These are phyloP conservation scores for Perdix hodgsoniae DNA, from an alignment of 2,797 vertebrate species.

Conservation along the genomic window DNA sequence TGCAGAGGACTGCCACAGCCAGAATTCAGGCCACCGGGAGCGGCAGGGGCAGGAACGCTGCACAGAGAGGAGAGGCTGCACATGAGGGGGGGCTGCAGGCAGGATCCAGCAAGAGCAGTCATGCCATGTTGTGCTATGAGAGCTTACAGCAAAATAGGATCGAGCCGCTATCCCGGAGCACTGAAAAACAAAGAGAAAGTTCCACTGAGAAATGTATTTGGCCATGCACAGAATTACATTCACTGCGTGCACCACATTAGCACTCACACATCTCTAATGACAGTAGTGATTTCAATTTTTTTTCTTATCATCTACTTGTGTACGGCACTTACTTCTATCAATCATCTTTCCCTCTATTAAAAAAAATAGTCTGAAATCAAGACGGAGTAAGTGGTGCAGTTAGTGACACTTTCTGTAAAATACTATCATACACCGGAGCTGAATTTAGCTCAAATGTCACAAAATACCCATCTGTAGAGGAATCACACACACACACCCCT, in stretches of 20 bases:
- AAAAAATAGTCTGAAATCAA: background rate
- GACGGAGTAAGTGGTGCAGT: background rate
- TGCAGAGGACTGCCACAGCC: background rate
- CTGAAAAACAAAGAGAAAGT: background rate
- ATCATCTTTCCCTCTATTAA: background rate
- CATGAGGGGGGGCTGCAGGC: background rate
- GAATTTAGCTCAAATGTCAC: conserved; percentile 8
- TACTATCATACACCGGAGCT: background rate
- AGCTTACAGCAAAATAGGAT: background rate
- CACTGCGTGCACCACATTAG: background rate
- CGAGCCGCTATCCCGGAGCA: background rate
- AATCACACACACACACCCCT: background rate
- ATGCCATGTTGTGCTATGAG: background rate
- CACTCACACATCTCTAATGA: background rate
- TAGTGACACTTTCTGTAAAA: background rate
- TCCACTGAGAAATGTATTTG: background rate
- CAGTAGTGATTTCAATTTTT: background rate
- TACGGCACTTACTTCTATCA: background rate
- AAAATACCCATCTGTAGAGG: background rate
- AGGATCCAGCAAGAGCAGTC: background rate
- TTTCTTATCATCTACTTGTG: background rate
- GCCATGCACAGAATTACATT: rapidly evolving
- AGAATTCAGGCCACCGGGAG: background rate
- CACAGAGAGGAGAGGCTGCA: background rate
- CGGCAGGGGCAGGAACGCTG: background rate